Evolutionary conservation across 2,797 vertebrate species (phyloP).

Genomic region (Coreius guichenoti): DNA sequence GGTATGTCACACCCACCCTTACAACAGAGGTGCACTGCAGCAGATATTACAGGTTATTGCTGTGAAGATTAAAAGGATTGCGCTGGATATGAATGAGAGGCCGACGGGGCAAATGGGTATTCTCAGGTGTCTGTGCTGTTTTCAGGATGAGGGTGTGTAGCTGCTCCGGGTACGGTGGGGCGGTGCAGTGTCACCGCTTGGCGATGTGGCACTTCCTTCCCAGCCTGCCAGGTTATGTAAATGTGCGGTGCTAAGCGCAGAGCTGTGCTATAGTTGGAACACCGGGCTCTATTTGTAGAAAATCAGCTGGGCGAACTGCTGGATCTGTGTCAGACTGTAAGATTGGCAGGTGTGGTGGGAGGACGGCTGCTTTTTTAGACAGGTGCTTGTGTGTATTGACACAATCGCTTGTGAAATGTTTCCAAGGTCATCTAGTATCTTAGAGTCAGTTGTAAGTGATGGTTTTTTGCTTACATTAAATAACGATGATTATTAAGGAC

Average conservation of each 20-base stretch:
- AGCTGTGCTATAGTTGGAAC: slow-evolving; percentile 68
- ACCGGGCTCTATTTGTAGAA: slow-evolving; percentile 69
- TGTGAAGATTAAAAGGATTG: slow-evolving; percentile 31
- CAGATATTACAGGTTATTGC: slow-evolving; percentile 7
- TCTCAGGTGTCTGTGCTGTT: slow-evolving; percentile 3
- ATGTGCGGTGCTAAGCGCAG: slow-evolving; percentile 62
- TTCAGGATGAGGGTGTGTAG: slow-evolving; percentile 21
- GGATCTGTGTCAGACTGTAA: slow-evolving; percentile 73
- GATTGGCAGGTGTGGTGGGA: slow-evolving; percentile 51
- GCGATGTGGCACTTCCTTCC: slow-evolving; percentile 45
- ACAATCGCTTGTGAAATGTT: slow-evolving; percentile 42
- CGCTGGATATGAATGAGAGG: slow-evolving; percentile 31
- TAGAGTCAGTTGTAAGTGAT: neutral
- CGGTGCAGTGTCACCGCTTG: slow-evolving; percentile 50
- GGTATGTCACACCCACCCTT: neutral
- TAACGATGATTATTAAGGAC: neutral
- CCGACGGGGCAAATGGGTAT: neutral
- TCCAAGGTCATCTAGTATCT: slow-evolving; percentile 42
- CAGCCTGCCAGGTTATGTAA: slow-evolving; percentile 63
- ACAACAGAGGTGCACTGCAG: neutral
- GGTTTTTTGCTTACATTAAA: slow-evolving; percentile 13
- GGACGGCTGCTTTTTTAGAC: slow-evolving; percentile 63
- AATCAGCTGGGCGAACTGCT: slow-evolving; percentile 63
- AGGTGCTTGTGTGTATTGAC: slow-evolving; percentile 70
- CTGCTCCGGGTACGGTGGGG: neutral